Base-by-base conservation (phyloP, 2,797 vertebrate species). In the Darevskia mixta region DNA sequence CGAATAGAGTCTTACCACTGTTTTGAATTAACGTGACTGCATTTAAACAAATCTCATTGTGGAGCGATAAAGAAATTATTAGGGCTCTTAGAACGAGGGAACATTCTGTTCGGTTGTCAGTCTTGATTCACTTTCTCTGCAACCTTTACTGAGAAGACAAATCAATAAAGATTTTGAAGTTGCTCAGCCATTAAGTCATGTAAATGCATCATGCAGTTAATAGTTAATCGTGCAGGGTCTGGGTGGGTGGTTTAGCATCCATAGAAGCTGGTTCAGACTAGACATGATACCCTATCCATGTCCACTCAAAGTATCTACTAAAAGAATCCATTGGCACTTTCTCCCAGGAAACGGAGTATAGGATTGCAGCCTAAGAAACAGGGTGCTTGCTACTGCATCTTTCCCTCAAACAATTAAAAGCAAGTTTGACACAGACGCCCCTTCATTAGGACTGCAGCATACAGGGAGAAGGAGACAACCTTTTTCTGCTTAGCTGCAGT, bases 61-160 rank as follows among this genome's bases (percentile, higher is more conserved):
- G 43, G n/a, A 83, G 66, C 35, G 49, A 29, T 25, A 17, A 79
- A 78, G 55, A 66, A 86, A 79, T 84, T 83, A 79, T 79, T 88
- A 64, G 78, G 32, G n/a, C 43, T 79, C 32, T 79, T 79, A 71
- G 43, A 71, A 86, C 27, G 49, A 38, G 85, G 43, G 85, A 88
- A 84, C 82, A 84, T 88, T 88, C 49, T 79, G 82, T 88, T 84
- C 66, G 79, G 49, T 64, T 78, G 35, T 61, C 35, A 61, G n/a
- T 29, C 35, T 61, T 79, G 38, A 79, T 58, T 84, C 29, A n/a
- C 81, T 72, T 88, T 71, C 23, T 9, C 49, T 27, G 49, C 45
- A 84, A 61, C 69, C 20, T 64, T 84, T 88, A 41, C 23, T 69
- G 82, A 32, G 81, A 83, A 83, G 79, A 79, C 18, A 79, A 72